A percentile compares a stretch with the other conserved stretches of the same genome.
phyloP scores from a whole-genome alignment of 1,140 invertebrate genomes.

The Orchestia grillus region DNA sequence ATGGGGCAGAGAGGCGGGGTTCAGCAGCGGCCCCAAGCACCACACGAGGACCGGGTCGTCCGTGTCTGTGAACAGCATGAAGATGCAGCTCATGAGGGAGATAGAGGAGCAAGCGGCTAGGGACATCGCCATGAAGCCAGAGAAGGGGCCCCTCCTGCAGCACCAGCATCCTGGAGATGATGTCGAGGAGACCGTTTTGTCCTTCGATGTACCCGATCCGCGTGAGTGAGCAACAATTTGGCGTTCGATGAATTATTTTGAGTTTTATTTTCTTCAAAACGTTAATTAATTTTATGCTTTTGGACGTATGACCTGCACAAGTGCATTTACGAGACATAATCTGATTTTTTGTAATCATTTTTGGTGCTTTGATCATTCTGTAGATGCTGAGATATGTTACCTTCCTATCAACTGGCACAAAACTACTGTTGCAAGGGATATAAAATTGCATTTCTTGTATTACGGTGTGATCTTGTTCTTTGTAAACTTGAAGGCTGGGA shows the following conservation, averaged over 20 bases:
- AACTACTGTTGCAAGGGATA: background rate
- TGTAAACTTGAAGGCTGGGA: background rate
- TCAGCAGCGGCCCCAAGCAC: background rate
- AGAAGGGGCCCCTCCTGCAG: background rate
- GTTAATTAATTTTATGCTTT: too few species aligned
- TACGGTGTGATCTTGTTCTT: background rate
- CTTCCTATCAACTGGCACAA: background rate
- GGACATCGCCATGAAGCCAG: constrained; percentile 38
- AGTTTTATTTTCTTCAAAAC: too few species aligned
- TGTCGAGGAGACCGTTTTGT: background rate
- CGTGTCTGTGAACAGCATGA: constrained; percentile 45
- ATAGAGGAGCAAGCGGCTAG: constrained; percentile 34
- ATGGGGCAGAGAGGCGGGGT: background rate
- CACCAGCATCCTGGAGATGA: background rate
- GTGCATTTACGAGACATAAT: too few species aligned
- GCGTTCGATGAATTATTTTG: background rate
- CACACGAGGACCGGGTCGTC: constrained; percentile 30
- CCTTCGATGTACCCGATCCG: background rate
- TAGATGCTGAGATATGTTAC: background rate
- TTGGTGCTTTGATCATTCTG: background rate
- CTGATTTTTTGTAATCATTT: too few species aligned
- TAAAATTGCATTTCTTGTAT: background rate
- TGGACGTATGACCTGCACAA: too few species aligned
- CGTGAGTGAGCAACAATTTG: background rate
- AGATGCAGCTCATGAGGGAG: constrained; percentile 44